Evolutionary conservation across 2,797 vertebrate genomes (phyloP).

Genomic region (Heliangelus exortis): DNA sequence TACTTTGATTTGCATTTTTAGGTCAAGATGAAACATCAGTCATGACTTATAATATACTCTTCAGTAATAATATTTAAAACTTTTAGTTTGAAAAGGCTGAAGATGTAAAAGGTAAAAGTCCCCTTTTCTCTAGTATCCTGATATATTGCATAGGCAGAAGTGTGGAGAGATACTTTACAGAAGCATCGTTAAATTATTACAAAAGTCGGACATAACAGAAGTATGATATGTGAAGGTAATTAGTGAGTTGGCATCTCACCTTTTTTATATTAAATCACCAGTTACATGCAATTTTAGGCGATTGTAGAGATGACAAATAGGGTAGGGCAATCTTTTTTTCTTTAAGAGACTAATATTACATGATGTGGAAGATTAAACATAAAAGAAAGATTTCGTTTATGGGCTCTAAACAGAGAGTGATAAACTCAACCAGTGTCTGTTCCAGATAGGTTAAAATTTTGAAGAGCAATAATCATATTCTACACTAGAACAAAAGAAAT

Average conservation of each 20-base stretch:
- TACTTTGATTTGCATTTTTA: neutral
- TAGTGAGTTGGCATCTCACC: neutral
- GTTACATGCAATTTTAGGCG: neutral
- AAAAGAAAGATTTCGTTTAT: neutral
- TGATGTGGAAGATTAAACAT: neutral
- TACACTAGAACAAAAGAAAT: constrained; percentile 30
- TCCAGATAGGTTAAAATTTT: constrained; percentile 1
- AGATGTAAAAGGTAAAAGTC: neutral
- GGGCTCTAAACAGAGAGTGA: neutral
- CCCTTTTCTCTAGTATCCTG: neutral
- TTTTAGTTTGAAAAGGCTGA: neutral
- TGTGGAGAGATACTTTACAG: neutral
- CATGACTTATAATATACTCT: neutral
- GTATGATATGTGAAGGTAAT: neutral
- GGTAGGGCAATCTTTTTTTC: neutral
- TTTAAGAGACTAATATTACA: neutral
- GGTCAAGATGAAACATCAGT: neutral
- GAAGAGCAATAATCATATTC: constrained; percentile 32
- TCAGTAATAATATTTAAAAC: neutral
- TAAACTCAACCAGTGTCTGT: neutral
- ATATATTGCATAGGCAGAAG: neutral
- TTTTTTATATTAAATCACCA: neutral
- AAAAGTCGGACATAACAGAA: neutral
- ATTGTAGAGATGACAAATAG: neutral
- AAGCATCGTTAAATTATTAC: neutral